Evolutionary conservation across 1,140 invertebrate species (phyloP).

Genomic region (Megalonaias nervosa): DNA sequence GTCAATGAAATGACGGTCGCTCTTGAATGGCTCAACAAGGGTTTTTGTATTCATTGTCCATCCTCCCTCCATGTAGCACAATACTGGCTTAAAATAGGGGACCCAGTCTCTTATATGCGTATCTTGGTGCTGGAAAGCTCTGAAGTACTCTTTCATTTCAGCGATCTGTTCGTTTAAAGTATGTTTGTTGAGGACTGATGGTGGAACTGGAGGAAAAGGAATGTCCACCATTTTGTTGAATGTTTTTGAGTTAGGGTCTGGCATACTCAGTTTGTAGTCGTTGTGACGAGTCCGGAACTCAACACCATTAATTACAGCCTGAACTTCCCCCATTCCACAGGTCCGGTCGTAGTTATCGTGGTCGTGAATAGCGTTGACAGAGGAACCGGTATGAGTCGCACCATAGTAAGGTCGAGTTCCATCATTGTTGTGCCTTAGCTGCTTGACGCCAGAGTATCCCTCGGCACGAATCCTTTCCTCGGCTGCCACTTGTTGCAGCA

Average conservation of each 20-base stretch:
- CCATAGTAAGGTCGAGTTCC: too few species aligned
- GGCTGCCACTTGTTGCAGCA: too few species aligned
- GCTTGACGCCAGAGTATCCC: too few species aligned
- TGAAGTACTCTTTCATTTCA: conserved; percentile 60
- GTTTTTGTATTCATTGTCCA: conserved; percentile 32
- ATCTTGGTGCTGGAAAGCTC: conserved; percentile 43
- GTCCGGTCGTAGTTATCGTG: conserved; percentile 33
- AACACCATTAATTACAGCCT: conserved; percentile 53
- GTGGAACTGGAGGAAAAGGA: conserved; percentile 53
- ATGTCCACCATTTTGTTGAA: conserved; percentile 46
- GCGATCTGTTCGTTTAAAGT: conserved; percentile 47
- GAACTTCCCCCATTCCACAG: conserved; percentile 53
- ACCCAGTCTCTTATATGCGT: conserved; percentile 37
- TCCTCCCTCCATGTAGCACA: conserved; percentile 54
- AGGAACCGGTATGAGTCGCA: too few species aligned
- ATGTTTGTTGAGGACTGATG: conserved; percentile 43
- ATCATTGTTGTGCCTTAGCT: too few species aligned
- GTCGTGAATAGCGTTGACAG: too few species aligned
- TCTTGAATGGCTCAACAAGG: conserved; percentile 44
- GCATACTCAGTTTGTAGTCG: conserved; percentile 54
- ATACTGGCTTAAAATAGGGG: conserved; percentile 49
- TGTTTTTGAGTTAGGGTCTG: conserved; percentile 11
- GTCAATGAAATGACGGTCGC: conserved; percentile 46
- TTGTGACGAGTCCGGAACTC: conserved; percentile 59
- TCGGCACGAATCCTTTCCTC: too few species aligned